These are phyloP conservation scores for Miniopterus natalensis DNA, from an alignment of 2,113 vertebrate species.

Conservation along the genomic window DNA sequence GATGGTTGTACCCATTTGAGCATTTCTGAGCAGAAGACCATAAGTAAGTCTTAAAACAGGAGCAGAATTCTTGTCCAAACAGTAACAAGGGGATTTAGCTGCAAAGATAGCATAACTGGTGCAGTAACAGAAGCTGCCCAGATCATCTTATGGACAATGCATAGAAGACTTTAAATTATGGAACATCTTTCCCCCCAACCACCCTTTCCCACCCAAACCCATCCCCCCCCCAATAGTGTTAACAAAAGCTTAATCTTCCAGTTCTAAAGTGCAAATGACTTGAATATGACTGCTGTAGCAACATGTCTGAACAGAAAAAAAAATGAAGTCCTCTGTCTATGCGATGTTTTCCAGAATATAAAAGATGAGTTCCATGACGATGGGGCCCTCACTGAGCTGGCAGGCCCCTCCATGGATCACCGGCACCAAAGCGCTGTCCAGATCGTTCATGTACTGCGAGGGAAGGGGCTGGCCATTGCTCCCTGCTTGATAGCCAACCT, in stretches of 20 bases:
- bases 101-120: slow-evolving; percentile 89
- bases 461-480: slow-evolving; percentile 97
- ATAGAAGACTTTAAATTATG: slow-evolving; percentile 94
- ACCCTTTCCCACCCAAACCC: slow-evolving; percentile 48
- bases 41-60: slow-evolving; percentile 85
- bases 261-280: slow-evolving; percentile 95
- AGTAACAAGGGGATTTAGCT: slow-evolving; percentile 87
- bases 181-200: slow-evolving; percentile 87
- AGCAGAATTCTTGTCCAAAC: slow-evolving; percentile 85
- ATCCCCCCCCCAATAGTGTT: slow-evolving; percentile 87
- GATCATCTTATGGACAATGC: slow-evolving; percentile 91
- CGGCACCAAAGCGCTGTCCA: slow-evolving; percentile 95
- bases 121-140: slow-evolving; percentile 88
- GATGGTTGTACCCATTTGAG: slow-evolving; percentile 84
- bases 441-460: slow-evolving; percentile 95
- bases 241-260: slow-evolving; percentile 92
- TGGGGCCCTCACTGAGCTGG: slow-evolving; percentile 93
- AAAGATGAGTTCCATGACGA: slow-evolving; percentile 98
- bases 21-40: slow-evolving; percentile 85
- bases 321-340: slow-evolving; percentile 87
- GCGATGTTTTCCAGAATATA: slow-evolving; percentile 98
- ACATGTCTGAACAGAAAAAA: slow-evolving; percentile 88
- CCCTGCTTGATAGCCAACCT: slow-evolving; percentile 97
- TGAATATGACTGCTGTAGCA: slow-evolving; percentile 89
- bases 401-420: slow-evolving; percentile 97